These are phyloP conservation scores for Cladopsammia gracilis DNA, from an alignment of 64 coral and sea anemone species.

Conservation along the genomic window DNA sequence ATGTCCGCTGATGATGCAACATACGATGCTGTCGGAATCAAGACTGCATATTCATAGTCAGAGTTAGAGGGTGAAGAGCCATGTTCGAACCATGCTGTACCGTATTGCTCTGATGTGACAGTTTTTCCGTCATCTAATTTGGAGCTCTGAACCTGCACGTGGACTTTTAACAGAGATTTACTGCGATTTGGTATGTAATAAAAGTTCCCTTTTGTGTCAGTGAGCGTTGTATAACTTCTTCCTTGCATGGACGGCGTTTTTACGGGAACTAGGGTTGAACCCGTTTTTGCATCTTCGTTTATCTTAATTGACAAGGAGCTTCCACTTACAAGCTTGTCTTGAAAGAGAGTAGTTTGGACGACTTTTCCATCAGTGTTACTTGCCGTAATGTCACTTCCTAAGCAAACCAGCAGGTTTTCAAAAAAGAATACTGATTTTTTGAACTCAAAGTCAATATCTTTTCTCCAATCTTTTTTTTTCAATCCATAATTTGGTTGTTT, in stretches of 20 bases:
- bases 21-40: neutral
- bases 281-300: neutral
- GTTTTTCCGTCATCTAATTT: neutral
- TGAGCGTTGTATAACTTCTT: neutral
- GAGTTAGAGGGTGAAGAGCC: neutral
- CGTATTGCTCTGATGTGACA: conserved; percentile 36
- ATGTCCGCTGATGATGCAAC: neutral
- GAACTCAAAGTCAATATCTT: conserved; percentile 52
- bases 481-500: conserved; percentile 38
- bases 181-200: conserved; percentile 45
- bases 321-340: conserved; percentile 52
- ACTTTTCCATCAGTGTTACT: neutral
- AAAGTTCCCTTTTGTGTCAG: conserved; percentile 49
- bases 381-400: conserved; percentile 60
- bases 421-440: conserved; percentile 82
- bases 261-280: neutral
- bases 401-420: conserved; percentile 62
- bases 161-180: conserved; percentile 13
- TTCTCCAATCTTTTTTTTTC: neutral
- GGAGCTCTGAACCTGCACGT: conserved; percentile 44
- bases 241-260: neutral
- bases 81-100: conserved; percentile 64
- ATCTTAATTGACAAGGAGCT: neutral
- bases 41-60: neutral
- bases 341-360: conserved; percentile 75